Evolutionary conservation across 1,140 invertebrate species (phyloP).

Genomic region (Pachyrhynchus sulphureomaculatus): DNA sequence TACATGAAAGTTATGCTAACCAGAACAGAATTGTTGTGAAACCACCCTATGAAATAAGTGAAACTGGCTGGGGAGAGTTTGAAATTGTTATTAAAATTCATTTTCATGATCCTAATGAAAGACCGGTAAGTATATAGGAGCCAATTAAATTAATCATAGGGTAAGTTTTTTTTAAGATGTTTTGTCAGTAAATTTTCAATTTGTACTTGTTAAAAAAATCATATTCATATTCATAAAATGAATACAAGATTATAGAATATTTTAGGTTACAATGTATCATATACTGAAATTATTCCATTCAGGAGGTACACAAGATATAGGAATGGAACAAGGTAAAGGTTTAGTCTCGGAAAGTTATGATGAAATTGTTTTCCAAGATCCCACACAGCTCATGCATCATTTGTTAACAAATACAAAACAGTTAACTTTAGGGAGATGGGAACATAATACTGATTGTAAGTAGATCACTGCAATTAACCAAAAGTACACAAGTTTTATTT

Average conservation of each 20-base stretch:
- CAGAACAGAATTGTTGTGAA: conserved; percentile 89
- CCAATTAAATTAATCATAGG: no score
- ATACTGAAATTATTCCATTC: conserved; percentile 93
- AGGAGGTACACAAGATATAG: conserved; percentile 55
- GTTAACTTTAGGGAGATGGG: conserved; percentile 72
- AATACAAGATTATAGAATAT: no score
- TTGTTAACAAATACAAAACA: conserved; percentile 76
- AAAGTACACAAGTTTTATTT: neutral
- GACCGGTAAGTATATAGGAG: conserved; percentile 69
- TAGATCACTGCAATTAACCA: conserved; percentile 32
- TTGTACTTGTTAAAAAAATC: no score
- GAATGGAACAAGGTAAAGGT: conserved; percentile 74
- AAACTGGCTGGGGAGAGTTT: conserved; percentile 99
- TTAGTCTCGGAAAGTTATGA: conserved; percentile 94
- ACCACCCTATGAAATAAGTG: conserved; percentile 95
- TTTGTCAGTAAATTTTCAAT: no score
- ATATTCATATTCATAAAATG: no score
- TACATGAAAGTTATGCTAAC: conserved; percentile 97
- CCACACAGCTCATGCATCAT: conserved; percentile 90
- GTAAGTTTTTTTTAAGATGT: no score
- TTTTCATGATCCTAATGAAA: conserved; percentile 95
- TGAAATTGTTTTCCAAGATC: conserved; percentile 97
- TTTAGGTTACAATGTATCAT: conserved; percentile 92
- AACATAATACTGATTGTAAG: conserved; percentile 92
- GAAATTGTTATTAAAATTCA: conserved; percentile 98